A percentile compares a stretch with the other conserved stretches of the same genome.
phyloP scores from a whole-genome alignment of 1,140 invertebrate genomes.

The Drosophila grimshawi region DNA sequence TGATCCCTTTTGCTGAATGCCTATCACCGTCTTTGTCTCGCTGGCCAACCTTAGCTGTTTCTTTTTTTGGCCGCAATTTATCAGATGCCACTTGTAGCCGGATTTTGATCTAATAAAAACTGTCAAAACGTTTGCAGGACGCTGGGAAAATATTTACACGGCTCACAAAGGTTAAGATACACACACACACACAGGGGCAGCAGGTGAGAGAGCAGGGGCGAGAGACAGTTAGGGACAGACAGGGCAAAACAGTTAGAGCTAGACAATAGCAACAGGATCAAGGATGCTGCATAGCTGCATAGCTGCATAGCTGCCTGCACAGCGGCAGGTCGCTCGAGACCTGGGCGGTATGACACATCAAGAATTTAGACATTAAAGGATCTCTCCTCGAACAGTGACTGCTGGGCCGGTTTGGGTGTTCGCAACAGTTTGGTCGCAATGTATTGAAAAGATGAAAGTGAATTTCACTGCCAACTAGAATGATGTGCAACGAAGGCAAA shows the following conservation, averaged over 20 bases:
- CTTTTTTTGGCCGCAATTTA: conserved; percentile 72
- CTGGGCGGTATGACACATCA: conserved; percentile 79
- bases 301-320: neutral
- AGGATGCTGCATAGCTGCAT: conserved; percentile 25
- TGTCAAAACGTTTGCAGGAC: conserved; percentile 81
- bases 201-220: neutral
- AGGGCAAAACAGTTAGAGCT: conserved; percentile 54
- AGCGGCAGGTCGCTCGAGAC: conserved; percentile 56
- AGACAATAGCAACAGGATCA: conserved; percentile 62
- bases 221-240: conserved; percentile 22
- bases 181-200: conserved; percentile 6
- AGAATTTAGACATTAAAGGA: conserved; percentile 77
- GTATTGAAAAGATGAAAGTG: conserved; percentile 79
- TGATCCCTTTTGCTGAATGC: conserved; percentile 41
- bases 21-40: conserved; percentile 17
- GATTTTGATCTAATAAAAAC: conserved; percentile 80
- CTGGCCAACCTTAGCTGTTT: conserved; percentile 34
- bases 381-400: conserved; percentile 10
- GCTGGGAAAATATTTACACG: conserved; percentile 81
- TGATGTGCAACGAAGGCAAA: conserved; percentile 30
- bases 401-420: conserved; percentile 43
- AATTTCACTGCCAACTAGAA: conserved; percentile 50
- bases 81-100: conserved; percentile 76
- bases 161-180: conserved; percentile 35
- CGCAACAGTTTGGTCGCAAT: conserved; percentile 37